A percentile compares a stretch with the other conserved stretches of the same genome.
phyloP scores from a whole-genome alignment of 2,113 vertebrate species.

The Zosterops borbonicus region DNA sequence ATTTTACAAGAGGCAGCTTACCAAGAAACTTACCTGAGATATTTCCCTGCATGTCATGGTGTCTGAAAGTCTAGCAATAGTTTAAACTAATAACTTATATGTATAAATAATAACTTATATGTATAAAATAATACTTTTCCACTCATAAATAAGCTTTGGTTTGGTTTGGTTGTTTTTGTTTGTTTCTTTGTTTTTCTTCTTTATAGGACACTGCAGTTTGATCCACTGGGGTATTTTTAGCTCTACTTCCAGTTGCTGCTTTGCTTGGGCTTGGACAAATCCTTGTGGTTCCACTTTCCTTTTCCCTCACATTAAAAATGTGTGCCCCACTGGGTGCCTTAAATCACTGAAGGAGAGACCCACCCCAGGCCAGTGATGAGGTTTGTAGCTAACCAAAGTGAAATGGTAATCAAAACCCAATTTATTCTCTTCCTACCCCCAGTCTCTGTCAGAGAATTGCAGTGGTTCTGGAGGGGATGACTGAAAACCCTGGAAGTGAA shows the following conservation, averaged over 20 bases:
- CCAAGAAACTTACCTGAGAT: background rate
- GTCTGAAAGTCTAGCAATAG: background rate
- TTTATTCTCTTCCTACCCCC: background rate
- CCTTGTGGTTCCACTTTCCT: background rate
- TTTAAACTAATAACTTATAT: background rate
- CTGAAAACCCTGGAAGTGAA: background rate
- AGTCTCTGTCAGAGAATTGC: background rate
- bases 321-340: background rate
- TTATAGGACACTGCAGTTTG: background rate
- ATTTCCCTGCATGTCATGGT: background rate
- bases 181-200: background rate
- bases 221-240: background rate
- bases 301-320: background rate
- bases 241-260: background rate
- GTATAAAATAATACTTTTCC: background rate
- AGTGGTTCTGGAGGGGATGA: background rate
- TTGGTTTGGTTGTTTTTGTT: background rate
- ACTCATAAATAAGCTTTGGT: background rate
- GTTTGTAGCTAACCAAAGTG: background rate
- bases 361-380: background rate
- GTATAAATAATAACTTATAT: no score
- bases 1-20: background rate
- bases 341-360: background rate
- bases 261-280: background rate
- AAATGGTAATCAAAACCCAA: background rate